Evolutionary conservation across 2,797 vertebrate genomes (phyloP).

Genomic region (Sebastes matsubarae): DNA sequence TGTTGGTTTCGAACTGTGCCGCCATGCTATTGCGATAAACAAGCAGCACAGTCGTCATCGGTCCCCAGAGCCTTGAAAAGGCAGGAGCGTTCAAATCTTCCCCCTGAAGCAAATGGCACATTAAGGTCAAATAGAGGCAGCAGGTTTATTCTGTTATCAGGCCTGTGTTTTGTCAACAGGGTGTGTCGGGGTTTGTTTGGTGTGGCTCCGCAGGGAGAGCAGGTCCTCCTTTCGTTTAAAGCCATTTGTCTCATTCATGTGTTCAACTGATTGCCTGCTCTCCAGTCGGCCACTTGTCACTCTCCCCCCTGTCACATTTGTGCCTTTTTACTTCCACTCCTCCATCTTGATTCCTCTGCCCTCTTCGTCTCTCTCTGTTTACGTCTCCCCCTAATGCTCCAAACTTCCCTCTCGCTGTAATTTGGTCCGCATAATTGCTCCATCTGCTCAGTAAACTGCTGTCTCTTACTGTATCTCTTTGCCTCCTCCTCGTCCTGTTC

Average conservation of each 20-base stretch:
- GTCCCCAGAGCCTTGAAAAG: constrained; percentile 56
- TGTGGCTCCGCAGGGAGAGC: constrained; percentile 42
- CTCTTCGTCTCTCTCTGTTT: constrained; percentile 44
- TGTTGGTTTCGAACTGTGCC: constrained; percentile 44
- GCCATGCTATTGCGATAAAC: constrained; percentile 41
- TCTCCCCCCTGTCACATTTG: constrained; percentile 29
- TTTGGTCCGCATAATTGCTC: constrained; percentile 77
- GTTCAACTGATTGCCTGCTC: constrained; percentile 47
- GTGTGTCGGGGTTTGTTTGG: constrained; percentile 55
- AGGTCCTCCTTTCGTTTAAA: constrained; percentile 30
- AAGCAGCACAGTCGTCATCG: constrained; percentile 37
- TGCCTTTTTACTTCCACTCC: constrained; percentile 37
- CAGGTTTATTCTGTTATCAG: constrained; percentile 62
- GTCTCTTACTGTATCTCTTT: constrained; percentile 53
- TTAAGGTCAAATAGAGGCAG: constrained; percentile 67
- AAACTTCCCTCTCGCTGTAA: constrained; percentile 66
- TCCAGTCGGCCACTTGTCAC: constrained; percentile 36
- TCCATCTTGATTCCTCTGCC: constrained; percentile 43
- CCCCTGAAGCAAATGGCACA: constrained; percentile 44
- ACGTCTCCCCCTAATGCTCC: constrained; percentile 48
- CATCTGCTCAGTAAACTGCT: constrained; percentile 74
- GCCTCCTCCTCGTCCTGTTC: constrained; percentile 34
- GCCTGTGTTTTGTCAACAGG: constrained; percentile 68
- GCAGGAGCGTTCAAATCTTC: constrained; percentile 62
- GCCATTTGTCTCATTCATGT: constrained; percentile 44